Base-by-base conservation (phyloP, 2,797 vertebrate species). In the Xyrichtys novacula region DNA sequence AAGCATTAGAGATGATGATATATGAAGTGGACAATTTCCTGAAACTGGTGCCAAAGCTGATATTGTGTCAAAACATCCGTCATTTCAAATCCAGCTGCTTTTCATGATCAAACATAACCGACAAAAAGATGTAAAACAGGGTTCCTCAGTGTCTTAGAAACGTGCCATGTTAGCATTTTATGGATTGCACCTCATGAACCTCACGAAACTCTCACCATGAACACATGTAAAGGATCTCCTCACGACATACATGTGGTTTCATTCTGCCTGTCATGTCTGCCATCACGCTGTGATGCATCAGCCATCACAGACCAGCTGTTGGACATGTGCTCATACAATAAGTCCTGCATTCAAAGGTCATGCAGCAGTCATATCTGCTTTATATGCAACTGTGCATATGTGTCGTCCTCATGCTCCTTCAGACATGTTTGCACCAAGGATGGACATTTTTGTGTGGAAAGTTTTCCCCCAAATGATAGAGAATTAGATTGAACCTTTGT, bases 401-500 rank as follows among this genome's bases (percentile, higher is more conserved):
- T 62, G 62, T 76, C 25, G 71, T 82, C 53, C 29, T 71, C 79
- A 73, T 36, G 34, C 25, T 44, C 42, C 57, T 23, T 38, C 73
- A 74, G 55, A 84, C 71, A 59, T n/a, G 9, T 71, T 63, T 62
- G 62, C 56, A 71, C 68, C 67, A 43, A 66, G 36, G 43, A 65
- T 19, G 36, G 55, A 80, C 49, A 46, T 57, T 65, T 63, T 52
- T 59, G 46, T 63, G 48, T 59, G 62, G 73, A 71, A 83, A 47
- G 22, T 59, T 85, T 7, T 66, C 46, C 79, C 81, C 66, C 75
- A 74, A 60, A 76, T 36, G 52, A 47, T 39, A 57, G 54, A 77
- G 43, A 83, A 71, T 74, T 78, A 42, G 64, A 76, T 78, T 59
- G n/a, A n/a, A n/a, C 32, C 14, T 81, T 64, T 47, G 48, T 77